Evolutionary conservation across 2,113 vertebrate species (phyloP).

Genomic region (Cynocephalus volans): DNA sequence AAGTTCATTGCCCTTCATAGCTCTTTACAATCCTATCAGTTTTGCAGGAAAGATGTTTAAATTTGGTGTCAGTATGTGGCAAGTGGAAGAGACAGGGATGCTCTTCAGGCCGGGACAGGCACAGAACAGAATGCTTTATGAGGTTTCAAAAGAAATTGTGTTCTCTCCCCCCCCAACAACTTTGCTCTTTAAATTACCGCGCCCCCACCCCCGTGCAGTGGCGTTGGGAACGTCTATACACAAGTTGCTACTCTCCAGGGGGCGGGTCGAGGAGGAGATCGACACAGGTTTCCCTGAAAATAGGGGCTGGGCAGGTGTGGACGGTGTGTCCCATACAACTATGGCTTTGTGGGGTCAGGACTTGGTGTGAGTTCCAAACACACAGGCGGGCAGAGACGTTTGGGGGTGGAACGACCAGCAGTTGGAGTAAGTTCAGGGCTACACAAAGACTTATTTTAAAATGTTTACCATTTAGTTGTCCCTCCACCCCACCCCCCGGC

Average conservation of each 20-base stretch:
- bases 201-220: not conserved
- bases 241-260: not conserved
- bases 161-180: not conserved
- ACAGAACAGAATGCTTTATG: not conserved
- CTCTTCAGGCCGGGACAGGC: not conserved
- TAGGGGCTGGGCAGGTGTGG: not conserved
- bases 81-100: not conserved
- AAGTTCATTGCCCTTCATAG: not conserved
- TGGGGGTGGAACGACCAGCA: too few relatives aligned
- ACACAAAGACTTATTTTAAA: not conserved
- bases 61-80: not conserved
- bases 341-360: not conserved
- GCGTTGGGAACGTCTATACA: rapidly evolving
- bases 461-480: not conserved
- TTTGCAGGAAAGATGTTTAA: conserved; percentile 35
- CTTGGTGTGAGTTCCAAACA: not conserved
- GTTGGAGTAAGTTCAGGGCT: not conserved
- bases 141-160: not conserved
- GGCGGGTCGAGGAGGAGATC: not conserved
- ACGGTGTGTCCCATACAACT: not conserved
- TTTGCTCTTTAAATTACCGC: not conserved
- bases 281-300: not conserved
- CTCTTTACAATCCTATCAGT: not conserved
- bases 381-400: not conserved
- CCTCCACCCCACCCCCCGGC: not conserved